A percentile compares a stretch with the other conserved stretches of the same genome.
These are phyloP conservation scores for Oligia strigilis DNA, from an alignment of 2,888 invertebrate genomes.

Conservation along the genomic window DNA sequence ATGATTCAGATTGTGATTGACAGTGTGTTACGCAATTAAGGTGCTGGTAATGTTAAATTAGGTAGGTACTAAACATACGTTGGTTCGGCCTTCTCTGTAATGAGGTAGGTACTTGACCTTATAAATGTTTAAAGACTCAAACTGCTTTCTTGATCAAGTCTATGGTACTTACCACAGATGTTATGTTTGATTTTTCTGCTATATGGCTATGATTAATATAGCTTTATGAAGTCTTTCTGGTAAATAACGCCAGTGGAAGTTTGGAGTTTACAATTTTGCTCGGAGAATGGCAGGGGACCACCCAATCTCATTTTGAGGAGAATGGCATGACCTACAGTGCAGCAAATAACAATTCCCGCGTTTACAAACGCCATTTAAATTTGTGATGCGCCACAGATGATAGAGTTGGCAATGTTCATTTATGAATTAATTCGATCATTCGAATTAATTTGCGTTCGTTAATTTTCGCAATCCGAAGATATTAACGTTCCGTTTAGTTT, in stretches of 20 bases:
- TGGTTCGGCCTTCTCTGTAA: conserved; percentile 22
- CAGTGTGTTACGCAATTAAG: not conserved
- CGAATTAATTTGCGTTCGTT: conserved; percentile 27
- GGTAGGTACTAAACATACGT: conserved; percentile 2
- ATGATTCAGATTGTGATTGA: not conserved
- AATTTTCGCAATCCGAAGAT: conserved; percentile 28
- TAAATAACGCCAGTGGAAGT: not conserved
- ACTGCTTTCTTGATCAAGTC: conserved; percentile 14
- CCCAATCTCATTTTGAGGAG: conserved; percentile 16
- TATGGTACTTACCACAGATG: too few relatives aligned
- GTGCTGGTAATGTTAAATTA: conserved; percentile 20
- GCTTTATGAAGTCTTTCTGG: not conserved
- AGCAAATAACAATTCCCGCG: conserved; percentile 14
- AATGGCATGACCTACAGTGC: conserved; percentile 16
- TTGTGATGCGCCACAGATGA: conserved; percentile 15
- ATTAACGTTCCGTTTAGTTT: conserved; percentile 30
- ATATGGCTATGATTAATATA: not conserved
- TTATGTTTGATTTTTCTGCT: not conserved
- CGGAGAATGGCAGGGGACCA: not conserved
- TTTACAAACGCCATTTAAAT: conserved; percentile 16
- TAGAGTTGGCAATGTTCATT: conserved; percentile 7
- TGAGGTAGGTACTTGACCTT: conserved; percentile 16
- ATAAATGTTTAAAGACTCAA: conserved; percentile 15
- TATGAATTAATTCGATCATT: conserved; percentile 34
- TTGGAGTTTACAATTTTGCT: not conserved